These are phyloP conservation scores for Chrysoperla carnea DNA, from an alignment of 1,140 invertebrate species.

Conservation along the genomic window DNA sequence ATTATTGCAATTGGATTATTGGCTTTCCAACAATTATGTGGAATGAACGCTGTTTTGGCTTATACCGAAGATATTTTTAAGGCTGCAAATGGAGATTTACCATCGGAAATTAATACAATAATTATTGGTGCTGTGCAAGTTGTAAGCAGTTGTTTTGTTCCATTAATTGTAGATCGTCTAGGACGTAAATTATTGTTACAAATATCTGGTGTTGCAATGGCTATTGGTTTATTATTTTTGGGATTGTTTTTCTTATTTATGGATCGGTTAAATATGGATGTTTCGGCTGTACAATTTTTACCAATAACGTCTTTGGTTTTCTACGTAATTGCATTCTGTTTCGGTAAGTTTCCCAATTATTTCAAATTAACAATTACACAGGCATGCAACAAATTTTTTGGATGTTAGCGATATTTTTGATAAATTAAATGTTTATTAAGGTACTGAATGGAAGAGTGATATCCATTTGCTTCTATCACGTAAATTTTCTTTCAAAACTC, in stretches of 20 bases:
- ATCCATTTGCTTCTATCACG: too few relatives aligned
- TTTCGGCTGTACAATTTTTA: constrained; percentile 17
- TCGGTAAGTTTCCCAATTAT: too few relatives aligned
- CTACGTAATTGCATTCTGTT: constrained; percentile 24
- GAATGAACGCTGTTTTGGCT: constrained; percentile 70
- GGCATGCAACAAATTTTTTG: too few relatives aligned
- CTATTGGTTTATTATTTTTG: constrained; percentile 40
- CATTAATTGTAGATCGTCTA: constrained; percentile 52
- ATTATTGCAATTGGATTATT: constrained; percentile 52
- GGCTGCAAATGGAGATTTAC: constrained; percentile 35
- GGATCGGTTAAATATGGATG: constrained; percentile 28
- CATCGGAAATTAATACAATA: constrained; percentile 47
- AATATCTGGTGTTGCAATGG: constrained; percentile 45
- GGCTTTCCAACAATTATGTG: constrained; percentile 59
- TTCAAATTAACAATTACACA: too few relatives aligned
- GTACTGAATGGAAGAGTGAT: too few relatives aligned
- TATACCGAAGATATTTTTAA: constrained; percentile 57
- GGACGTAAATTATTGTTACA: constrained; percentile 56
- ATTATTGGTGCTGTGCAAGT: constrained; percentile 60
- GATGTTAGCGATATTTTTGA: too few relatives aligned
- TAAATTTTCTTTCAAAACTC: too few relatives aligned
- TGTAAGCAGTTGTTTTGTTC: constrained; percentile 43
- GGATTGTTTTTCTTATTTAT: constrained; percentile 50
- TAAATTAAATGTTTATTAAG: too few relatives aligned
- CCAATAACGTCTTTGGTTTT: constrained; percentile 28